Base-by-base conservation (phyloP, 2,888 invertebrate genomes). In the Harpagoxenus sublaevis region DNA sequence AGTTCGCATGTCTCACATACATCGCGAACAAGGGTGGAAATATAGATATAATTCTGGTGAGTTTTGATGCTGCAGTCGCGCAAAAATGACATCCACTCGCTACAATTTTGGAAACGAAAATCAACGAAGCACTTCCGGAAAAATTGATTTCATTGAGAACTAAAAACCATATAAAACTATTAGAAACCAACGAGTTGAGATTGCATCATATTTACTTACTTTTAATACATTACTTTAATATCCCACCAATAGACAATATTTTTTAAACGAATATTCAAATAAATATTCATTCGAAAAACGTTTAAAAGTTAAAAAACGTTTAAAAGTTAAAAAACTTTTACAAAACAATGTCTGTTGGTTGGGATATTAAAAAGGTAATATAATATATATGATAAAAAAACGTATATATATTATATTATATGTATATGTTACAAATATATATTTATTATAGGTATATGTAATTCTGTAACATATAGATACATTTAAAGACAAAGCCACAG, bases 41-140 rank as follows among this genome's bases (percentile, higher is more conserved):
- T 28, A 55, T 55, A 55, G n/a, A 15, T 12, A 28, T 53, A 9
- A 78, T 42, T 78, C 42, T 42, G 55, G 70, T 62, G 31, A 68
- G 55, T 68, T 39, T 10, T 6, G 42, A 28, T 18, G 6, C 2
- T 71, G n/a, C 15, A 15, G 9, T 15, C 31, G 12, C 8, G 39
- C 35, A 18, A 45, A 68, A 68, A 55, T 63, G 5, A 23, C n/a
- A 6, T 28, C 63, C 23, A n/a, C 9, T 55, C 10, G 18, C 23
- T 23, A 23, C 5, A 23, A 51, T 23, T n/a, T 15, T 6, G 10
- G 1, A 23, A 51, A 65, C 9, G 9, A n/a, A 23, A 74, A 31
- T 60, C 18, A 4, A 2, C 18, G 28, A 28, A 42, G 28, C 1
- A 9, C 31, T 48, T 45, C 28, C 28, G 12, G 45, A 18, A 45